A percentile compares a stretch with the other conserved stretches of the same genome.
These are phyloP conservation scores for Etheostoma cragini DNA, from an alignment of 2,113 vertebrate genomes.

Conservation along the genomic window DNA sequence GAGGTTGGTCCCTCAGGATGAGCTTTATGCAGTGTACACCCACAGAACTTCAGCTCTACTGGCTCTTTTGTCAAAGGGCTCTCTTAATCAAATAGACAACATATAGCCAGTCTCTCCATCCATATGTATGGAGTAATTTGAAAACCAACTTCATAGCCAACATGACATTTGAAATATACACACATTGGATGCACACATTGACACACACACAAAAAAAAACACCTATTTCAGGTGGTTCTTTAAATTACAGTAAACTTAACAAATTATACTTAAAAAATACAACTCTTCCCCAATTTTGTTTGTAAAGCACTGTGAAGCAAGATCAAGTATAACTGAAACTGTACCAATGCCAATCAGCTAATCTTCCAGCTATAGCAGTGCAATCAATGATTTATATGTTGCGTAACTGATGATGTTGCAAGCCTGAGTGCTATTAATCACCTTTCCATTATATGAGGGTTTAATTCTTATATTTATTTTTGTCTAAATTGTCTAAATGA, in stretches of 20 bases:
- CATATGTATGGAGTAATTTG: slow-evolving; percentile 54
- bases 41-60: slow-evolving; percentile 51
- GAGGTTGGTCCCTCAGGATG: slow-evolving; percentile 62
- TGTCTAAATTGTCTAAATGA: not conserved
- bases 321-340: slow-evolving; percentile 13
- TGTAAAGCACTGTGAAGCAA: slow-evolving; percentile 5
- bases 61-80: slow-evolving; percentile 63
- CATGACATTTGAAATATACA: slow-evolving; percentile 32
- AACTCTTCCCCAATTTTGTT: not conserved
- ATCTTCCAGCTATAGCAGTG: slow-evolving; percentile 1
- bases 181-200: not conserved
- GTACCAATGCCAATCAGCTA: not conserved
- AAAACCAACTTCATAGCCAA: slow-evolving; percentile 50
- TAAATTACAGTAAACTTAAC: not conserved
- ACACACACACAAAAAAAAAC: not conserved
- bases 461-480: not conserved
- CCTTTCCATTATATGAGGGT: not conserved
- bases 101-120: slow-evolving; percentile 39
- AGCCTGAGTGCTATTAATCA: slow-evolving; percentile 4
- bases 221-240: not conserved
- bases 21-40: slow-evolving; percentile 68
- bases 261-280: not conserved
- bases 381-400: slow-evolving; percentile 23
- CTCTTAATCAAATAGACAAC: slow-evolving; percentile 67
- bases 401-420: slow-evolving; percentile 23